Conservation (phyloP, 2,113 vertebrate genomes). For the Halichoerus grypus region DNA sequence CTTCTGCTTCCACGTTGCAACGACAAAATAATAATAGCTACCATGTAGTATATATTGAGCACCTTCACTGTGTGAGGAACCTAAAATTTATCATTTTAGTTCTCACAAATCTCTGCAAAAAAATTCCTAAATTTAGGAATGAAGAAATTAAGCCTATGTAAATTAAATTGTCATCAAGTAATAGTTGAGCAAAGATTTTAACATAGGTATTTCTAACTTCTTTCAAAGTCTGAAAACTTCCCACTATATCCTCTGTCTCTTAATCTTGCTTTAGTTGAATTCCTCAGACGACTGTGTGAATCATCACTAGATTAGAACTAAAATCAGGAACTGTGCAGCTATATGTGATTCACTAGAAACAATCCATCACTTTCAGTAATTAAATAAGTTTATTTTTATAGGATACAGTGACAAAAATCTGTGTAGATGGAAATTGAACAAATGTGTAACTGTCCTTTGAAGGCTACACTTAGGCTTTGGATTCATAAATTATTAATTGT, state of each 20-base stretch:
- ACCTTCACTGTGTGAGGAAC: accelerated
- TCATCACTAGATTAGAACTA: background rate
- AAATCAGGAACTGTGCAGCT: background rate
- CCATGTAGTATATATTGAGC: accelerated
- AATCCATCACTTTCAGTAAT: background rate
- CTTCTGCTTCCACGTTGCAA: background rate
- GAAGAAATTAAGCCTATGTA: background rate
- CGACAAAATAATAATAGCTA: background rate
- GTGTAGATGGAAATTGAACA: background rate
- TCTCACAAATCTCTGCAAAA: background rate
- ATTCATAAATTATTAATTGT: background rate
- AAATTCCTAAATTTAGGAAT: background rate
- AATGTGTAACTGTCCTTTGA: background rate
- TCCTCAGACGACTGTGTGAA: background rate
- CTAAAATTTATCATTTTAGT: background rate
- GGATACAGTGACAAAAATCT: background rate
- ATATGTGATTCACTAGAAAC: background rate
- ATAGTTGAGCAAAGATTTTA: background rate
- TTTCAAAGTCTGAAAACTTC: background rate
- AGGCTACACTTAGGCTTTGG: background rate
- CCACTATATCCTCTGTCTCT: accelerated
- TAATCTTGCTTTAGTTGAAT: background rate
- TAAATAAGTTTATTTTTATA: background rate
- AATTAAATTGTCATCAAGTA: background rate
- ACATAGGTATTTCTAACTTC: background rate